Conservation (phyloP, 2,888 invertebrate genomes). For the Agriotes lineatus region DNA sequence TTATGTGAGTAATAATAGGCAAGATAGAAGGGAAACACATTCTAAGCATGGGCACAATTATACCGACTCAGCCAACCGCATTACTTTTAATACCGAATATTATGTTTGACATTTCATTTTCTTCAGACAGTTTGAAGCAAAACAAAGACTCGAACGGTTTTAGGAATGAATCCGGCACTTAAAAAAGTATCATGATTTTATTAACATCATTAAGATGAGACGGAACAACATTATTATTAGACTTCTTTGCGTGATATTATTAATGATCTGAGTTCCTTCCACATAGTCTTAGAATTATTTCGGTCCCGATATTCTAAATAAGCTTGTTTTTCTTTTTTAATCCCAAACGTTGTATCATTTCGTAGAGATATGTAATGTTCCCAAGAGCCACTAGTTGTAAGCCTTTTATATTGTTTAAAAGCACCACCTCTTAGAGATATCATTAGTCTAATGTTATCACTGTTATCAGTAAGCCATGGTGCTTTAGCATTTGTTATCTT, state of each 20-base stretch:
- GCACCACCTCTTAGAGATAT: not conserved
- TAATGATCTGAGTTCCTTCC: not conserved
- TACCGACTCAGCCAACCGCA: not conserved
- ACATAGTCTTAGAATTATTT: too few relatives aligned
- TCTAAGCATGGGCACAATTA: not conserved
- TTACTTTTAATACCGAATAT: not conserved
- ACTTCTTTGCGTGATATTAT: not conserved
- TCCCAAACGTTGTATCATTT: not conserved
- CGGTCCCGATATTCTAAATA: too few relatives aligned
- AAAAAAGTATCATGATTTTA: not conserved
- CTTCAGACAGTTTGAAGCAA: not conserved
- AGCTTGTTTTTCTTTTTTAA: too few relatives aligned
- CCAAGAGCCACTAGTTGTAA: not conserved
- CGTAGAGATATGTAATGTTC: not conserved
- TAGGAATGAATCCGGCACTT: not conserved
- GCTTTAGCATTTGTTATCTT: not conserved
- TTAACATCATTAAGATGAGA: too few relatives aligned
- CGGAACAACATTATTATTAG: too few relatives aligned
- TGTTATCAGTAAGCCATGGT: not conserved
- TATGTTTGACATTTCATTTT: not conserved
- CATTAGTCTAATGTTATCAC: not conserved
- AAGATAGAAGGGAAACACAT: too few relatives aligned
- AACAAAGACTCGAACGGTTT: too few relatives aligned
- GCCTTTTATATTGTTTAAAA: not conserved
- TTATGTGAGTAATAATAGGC: too few relatives aligned